Base-by-base conservation (phyloP, 53 echinoderm and acorn worm species). In the Glandiceps talaboti region DNA sequence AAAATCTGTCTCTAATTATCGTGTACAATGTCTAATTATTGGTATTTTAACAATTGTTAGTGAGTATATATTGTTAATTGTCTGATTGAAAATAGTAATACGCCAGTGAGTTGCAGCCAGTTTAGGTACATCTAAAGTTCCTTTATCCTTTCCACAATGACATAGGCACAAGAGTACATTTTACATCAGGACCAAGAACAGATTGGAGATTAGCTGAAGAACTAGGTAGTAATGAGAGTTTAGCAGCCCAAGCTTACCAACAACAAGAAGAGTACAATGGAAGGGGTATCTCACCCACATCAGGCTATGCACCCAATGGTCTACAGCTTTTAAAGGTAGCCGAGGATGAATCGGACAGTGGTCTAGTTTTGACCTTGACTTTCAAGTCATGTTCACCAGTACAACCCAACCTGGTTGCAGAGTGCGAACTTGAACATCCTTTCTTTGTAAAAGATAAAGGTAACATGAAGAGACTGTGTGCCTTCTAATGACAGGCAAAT, bases 371-470 rank as follows among this genome's bases (percentile, higher is more conserved):
- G 79, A 83, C 74, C 33, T 30, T 86, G 76, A 86, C 87, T 29
- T 82, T 86, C 33, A 30, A 82, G 31, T 79, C 87, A 27, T 74
- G 76, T 83, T 77, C 33, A 32, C 76, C 81, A 0, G 79, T 74
- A 33, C 87, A 82, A n/a, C 29, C 82, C 0, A 32, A 33, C 14
- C 28, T 86, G 29, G 78, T 77, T 25, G 74, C 87, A 26, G 79
- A 78, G 31, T 86, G 87, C 73, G 78, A 81, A 30, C 79, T 82
- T 0, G 87, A 86, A 25, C 87, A 86, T 83, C 87, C 87, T 72
- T 86, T 86, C 80, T 86, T 82, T 76, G 87, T 86, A 30, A 75
- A 64, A 79, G 29, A 79, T 32, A 86, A 86, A 83, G 87, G 87
- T 86, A 79, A 31, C 0, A n/a, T n/a, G n/a, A n/a, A n/a, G n/a